Percentiles rank a stretch among this genome's conserved stretches.
phyloP scores from a whole-genome alignment of 2,113 vertebrate genomes.

The Stegostoma tigrinum region DNA sequence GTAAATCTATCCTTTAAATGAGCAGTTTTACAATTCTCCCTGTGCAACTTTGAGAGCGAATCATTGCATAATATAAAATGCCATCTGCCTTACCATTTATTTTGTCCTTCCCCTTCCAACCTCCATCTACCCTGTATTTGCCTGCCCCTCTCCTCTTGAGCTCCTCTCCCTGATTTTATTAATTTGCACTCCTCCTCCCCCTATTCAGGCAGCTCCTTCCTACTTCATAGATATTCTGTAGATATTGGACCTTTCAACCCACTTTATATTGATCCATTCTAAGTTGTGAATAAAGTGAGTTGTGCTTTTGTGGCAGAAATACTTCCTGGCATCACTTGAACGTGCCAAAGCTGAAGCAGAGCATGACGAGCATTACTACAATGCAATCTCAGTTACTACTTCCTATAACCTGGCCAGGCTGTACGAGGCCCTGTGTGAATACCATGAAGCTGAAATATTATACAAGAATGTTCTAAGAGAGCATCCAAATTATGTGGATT shows the following conservation, averaged over 20 bases:
- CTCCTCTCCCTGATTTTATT: not conserved
- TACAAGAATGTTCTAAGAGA: constrained; percentile 97
- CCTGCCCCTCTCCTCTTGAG: no score
- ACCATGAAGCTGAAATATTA: constrained; percentile 92
- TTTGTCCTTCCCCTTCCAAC: no score
- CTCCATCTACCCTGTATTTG: not conserved
- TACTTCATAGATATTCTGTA: not conserved
- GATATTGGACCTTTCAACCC: not conserved
- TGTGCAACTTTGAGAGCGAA: not conserved
- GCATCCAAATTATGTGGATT: constrained; percentile 97
- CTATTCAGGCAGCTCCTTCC: no score
- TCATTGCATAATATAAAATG: not conserved
- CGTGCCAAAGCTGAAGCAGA: constrained; percentile 95
- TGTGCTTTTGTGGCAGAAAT: constrained; percentile 71
- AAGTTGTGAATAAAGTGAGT: not conserved
- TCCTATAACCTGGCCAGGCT: constrained; percentile 94
- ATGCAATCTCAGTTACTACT: constrained; percentile 95
- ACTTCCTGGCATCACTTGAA: constrained; percentile 89
- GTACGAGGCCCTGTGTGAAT: constrained; percentile 96
- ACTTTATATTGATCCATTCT: not conserved
- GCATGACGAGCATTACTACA: constrained; percentile 97
- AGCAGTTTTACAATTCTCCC: not conserved
- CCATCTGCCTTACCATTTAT: not conserved
- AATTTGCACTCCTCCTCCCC: not conserved
- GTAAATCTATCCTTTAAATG: constrained; percentile 50